Percentiles rank a stretch among this genome's conserved stretches.
These are phyloP conservation scores for Pogonomyrmex californicus DNA, from an alignment of 1,140 invertebrate genomes.

Conservation along the genomic window DNA sequence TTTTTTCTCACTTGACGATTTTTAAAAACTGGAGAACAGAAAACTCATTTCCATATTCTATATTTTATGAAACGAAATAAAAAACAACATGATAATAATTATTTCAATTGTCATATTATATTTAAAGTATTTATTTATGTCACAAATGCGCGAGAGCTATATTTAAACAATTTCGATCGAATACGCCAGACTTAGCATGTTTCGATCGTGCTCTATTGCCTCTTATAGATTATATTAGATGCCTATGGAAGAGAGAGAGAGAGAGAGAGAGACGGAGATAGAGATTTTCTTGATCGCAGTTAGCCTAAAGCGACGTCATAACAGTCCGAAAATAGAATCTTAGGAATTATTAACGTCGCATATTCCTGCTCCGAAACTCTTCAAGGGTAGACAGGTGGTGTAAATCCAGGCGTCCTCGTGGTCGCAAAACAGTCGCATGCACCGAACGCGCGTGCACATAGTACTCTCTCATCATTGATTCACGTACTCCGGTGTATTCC, in stretches of 20 bases:
- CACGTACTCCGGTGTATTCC: not conserved
- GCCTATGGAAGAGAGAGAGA: not conserved
- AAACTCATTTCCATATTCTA: not conserved
- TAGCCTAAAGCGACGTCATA: slow-evolving; percentile 10
- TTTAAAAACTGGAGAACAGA: not conserved
- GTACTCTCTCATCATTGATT: slow-evolving; percentile 46
- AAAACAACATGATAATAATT: not conserved
- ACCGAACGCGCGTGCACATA: not conserved
- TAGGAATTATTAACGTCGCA: slow-evolving; percentile 38
- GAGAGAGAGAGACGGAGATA: not conserved
- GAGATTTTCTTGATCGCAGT: slow-evolving; percentile 12
- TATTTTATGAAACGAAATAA: not conserved
- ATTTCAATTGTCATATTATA: not conserved
- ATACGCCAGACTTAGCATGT: not conserved
- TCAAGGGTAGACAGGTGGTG: slow-evolving; percentile 46
- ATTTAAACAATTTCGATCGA: slow-evolving; percentile 14
- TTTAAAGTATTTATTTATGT: not conserved
- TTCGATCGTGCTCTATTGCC: not conserved
- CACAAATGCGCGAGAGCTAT: not conserved
- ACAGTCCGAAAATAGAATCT: slow-evolving; percentile 43
- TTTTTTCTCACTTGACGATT: not conserved
- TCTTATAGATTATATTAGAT: slow-evolving; percentile 37
- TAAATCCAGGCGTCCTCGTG: slow-evolving; percentile 43
- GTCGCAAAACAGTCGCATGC: too few relatives aligned
- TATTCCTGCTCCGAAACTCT: slow-evolving; percentile 27